These are phyloP conservation scores for Todiramphus saurophagus DNA, from an alignment of 2,113 vertebrate species.

Conservation along the genomic window DNA sequence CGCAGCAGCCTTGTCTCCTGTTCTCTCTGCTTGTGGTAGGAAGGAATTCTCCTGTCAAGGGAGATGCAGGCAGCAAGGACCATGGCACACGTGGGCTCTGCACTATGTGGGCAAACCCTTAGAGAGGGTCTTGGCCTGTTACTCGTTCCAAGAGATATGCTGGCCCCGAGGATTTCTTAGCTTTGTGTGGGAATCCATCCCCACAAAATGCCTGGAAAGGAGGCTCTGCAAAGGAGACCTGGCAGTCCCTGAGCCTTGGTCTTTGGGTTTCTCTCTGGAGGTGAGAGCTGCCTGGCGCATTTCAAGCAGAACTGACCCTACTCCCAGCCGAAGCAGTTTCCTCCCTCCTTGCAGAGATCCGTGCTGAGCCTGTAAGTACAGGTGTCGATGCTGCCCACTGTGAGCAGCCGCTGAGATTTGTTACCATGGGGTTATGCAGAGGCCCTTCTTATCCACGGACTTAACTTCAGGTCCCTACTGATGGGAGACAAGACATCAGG, in stretches of 20 bases:
- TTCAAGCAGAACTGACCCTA: neutral
- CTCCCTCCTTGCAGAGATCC: neutral
- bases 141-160: neutral
- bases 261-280: neutral
- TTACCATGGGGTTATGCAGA: neutral
- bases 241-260: neutral
- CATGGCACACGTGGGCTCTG: neutral
- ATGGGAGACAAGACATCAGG: neutral
- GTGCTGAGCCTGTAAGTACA: neutral
- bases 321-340: neutral
- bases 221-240: neutral
- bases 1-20: neutral
- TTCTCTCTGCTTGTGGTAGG: neutral
- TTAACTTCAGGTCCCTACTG: neutral
- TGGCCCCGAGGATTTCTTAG: neutral
- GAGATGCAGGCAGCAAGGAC: neutral
- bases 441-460: neutral
- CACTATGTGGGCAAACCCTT: accelerated
- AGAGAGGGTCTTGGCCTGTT: neutral
- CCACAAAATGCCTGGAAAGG: neutral
- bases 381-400: neutral
- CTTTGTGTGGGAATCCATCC: neutral
- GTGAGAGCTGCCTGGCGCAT: neutral
- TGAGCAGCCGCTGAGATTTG: neutral
- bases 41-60: neutral